Conservation (phyloP, 1,140 invertebrate species). For the Steinernema feltiae region DNA sequence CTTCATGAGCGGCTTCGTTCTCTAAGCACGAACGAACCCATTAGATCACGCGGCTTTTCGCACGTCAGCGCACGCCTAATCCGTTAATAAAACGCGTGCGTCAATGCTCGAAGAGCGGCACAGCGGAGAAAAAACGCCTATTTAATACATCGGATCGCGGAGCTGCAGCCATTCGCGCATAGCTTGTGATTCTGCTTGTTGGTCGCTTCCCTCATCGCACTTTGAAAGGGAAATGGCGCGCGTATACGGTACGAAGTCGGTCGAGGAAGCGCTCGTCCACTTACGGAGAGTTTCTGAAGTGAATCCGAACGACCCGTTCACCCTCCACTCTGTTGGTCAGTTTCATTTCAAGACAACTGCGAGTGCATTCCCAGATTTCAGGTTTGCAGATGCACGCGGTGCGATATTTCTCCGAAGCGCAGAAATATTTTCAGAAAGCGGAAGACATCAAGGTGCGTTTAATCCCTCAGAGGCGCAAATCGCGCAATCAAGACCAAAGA, state of each 20-base stretch:
- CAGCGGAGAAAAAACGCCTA: not conserved
- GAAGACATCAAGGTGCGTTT: not conserved
- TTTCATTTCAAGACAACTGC: not conserved
- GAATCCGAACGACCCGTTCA: slow-evolving; percentile 5
- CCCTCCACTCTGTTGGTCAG: not conserved
- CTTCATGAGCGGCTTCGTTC: not conserved
- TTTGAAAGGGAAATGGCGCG: not conserved
- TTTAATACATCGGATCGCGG: not conserved
- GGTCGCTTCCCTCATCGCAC: not conserved
- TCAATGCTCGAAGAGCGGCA: not conserved
- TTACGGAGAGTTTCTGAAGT: not conserved
- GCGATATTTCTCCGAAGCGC: not conserved
- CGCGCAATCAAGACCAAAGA: too few species aligned
- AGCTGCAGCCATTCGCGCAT: not conserved
- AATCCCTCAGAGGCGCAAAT: too few species aligned
- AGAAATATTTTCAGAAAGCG: not conserved
- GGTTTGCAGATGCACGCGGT: not conserved
- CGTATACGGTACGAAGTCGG: slow-evolving; percentile 1
- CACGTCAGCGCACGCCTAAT: not conserved
- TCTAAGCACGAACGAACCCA: not conserved
- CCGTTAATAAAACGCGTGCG: slow-evolving; percentile 1
- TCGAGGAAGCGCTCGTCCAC: not conserved
- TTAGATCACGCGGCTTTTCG: not conserved
- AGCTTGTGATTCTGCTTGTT: not conserved
- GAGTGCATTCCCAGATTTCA: not conserved